phyloP scores from a whole-genome alignment of 2,113 vertebrate genomes.

The Gnathonemus longibarbis region DNA sequence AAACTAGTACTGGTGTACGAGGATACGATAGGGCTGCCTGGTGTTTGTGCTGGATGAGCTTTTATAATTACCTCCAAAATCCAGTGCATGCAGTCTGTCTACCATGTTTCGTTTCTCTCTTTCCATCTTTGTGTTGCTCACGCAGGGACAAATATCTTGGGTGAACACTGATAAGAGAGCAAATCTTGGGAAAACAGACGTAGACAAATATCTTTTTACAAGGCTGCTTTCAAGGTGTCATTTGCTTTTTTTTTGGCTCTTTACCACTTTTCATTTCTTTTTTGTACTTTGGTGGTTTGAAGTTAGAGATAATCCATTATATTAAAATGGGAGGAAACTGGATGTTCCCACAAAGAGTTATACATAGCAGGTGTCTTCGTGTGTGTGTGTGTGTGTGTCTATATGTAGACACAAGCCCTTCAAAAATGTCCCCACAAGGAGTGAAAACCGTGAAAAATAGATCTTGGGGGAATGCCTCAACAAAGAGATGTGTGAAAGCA shows the following conservation, averaged over 20 bases:
- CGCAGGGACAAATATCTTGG: background rate
- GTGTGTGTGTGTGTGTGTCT: background rate
- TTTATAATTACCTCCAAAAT: conserved; percentile 8
- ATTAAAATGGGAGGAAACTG: background rate
- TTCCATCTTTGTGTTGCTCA: background rate
- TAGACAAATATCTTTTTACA: background rate
- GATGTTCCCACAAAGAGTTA: background rate
- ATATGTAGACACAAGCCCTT: background rate
- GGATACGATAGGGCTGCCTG: background rate
- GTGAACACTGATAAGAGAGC: background rate
- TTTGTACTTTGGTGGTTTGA: background rate
- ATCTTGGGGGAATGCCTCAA: background rate
- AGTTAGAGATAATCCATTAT: background rate
- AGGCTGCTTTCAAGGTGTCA: background rate
- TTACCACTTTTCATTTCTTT: background rate
- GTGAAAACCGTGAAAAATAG: background rate
- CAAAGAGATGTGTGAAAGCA: background rate
- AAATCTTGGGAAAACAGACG: background rate
- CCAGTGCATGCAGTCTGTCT: background rate
- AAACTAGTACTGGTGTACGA: conserved; percentile 1
- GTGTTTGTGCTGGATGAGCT: conserved; percentile 11
- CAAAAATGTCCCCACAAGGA: background rate
- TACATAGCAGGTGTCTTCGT: background rate
- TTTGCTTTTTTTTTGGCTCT: background rate
- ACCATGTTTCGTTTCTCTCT: background rate